These are phyloP conservation scores for Megatriorchis doriae DNA, from an alignment of 2,113 vertebrate species.

Conservation along the genomic window DNA sequence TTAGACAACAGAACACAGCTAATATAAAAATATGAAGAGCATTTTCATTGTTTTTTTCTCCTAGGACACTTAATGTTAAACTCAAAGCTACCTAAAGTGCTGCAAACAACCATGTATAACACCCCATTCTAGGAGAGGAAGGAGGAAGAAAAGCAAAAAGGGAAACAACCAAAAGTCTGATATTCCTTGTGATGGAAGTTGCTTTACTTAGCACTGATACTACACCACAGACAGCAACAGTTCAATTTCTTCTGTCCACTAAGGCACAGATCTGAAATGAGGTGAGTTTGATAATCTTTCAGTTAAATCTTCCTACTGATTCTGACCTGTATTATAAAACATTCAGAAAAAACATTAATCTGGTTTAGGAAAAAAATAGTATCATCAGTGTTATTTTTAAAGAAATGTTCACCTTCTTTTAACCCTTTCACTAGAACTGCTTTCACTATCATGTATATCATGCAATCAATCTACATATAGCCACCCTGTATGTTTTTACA, in stretches of 20 bases:
- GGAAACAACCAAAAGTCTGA: neutral
- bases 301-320: neutral
- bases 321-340: neutral
- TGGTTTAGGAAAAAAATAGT: neutral
- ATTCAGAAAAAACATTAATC: neutral
- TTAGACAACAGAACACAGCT: neutral
- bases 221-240: neutral
- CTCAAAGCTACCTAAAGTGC: neutral
- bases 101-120: neutral
- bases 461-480: neutral
- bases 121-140: neutral
- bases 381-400: neutral
- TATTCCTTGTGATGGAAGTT: neutral
- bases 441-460: neutral
- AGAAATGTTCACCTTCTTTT: neutral
- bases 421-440: neutral
- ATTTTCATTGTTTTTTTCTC: neutral
- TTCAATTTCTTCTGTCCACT: neutral
- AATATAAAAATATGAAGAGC: neutral
- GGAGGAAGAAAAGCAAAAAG: neutral
- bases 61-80: neutral
- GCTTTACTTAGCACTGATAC: neutral
- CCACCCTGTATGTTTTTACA: neutral
- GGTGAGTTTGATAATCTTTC: neutral
- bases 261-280: neutral